Base-by-base conservation (phyloP, 2,888 invertebrate genomes). In the Diloba caeruleocephala region DNA sequence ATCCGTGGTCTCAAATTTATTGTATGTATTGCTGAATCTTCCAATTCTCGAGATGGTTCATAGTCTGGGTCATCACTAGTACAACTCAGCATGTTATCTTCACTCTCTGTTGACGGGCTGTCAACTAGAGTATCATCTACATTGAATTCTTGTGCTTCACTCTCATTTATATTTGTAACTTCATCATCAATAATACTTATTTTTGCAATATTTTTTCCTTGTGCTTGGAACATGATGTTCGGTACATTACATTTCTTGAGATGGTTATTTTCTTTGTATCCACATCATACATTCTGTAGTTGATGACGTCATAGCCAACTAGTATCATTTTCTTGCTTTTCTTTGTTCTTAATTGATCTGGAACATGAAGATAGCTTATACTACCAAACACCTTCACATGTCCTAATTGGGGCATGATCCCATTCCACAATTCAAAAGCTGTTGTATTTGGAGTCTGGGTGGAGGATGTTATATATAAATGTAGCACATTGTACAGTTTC, bases 261-360 rank as follows among this genome's bases (percentile, higher is more conserved):
- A 74, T 46, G n/a, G 3, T 60, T 7, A 71, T 56, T 38, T 33
- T 46, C n/a, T 34, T 70, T 6, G 43, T 70, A 0, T 50, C 34
- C 1, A 5, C 0, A 52, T 70, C 31, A 38, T 44, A 79, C 60
- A 79, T 71, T 41, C 70, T 72, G 13, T 78, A 78, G 10, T 78
- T 79, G n/a, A 42, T 65, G 4, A 72, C 53, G 1, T 69, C 64
- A 71, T 81, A 80, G 19, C 80, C 78, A 9, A 82, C 65, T 17
- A 78, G 46, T 8, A 78, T 52, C 55, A 63, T 57, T 26, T 68
- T 73, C 5, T 42, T 8, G 46, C 70, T 70, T 34, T 74, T 76
- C 12, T 50, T 67, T 25, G 45, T 62, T 43, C 81, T 61, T n/a
- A 61, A 39, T 34, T 75, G 57, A 19, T 81, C 63, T 4, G 81